Evolutionary conservation across 2,888 invertebrate species (phyloP), one percentile per base, ranked within the genome.

Genomic region (Papilio gigon): DNA sequence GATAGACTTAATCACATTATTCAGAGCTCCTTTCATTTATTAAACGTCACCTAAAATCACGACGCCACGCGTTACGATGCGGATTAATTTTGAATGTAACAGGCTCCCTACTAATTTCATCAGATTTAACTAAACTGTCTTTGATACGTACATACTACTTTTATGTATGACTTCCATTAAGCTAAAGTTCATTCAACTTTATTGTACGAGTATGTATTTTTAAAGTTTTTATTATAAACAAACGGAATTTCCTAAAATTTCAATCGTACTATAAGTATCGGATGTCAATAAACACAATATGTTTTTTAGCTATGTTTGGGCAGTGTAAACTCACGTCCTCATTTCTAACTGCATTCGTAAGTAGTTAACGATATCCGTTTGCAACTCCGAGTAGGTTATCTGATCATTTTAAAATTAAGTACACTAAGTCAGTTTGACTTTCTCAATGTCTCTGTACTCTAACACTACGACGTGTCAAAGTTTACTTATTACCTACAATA

Each of bases 31-130:
- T 56, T 56, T 56, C 30, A 56, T 56, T 56, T 30, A 30, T 56
- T 56, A 30, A 56, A 56, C 53, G 53, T 56, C 53, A 56, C 30
- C 27, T 56, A 56, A 56, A 56, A 56, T 56, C 53, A 56, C 53
- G 53, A 17, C 53, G 30, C 53, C 30, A 56, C 53, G 30, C 27
- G 30, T 56, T 56, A 47, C 47, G 22, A 12, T 12, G 30, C 8
- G 17, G 53, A 56, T 56, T 56, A 56, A 56, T 56, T 56, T 56
- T 30, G 53, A 56, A 56, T 56, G 53, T 56, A 56, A 56, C 53
- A 30, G 30, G 53, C n/a, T 30, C 53, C 30, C 53, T 56, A 30
- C 53, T 8, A 30, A 56, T 56, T 56, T 56, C 17, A 17, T 17
- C 53, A 56, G 53, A 56, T 56, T 50, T 56, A 56, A 56, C 53